Evolutionary conservation across 2,888 invertebrate genomes (phyloP).

Genomic region (Antitype chi): DNA sequence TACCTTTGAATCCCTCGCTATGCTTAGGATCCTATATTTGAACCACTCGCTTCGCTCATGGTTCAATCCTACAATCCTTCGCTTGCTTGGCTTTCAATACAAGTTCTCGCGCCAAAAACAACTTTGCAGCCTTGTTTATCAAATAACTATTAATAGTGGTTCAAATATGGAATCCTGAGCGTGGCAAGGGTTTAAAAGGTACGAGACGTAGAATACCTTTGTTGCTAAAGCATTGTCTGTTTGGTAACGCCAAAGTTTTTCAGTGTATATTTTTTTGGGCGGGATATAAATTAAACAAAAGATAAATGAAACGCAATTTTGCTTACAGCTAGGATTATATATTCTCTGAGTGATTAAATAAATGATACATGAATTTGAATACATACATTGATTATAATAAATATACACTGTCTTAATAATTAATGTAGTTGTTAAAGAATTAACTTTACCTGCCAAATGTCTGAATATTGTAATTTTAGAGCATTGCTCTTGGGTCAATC

Average conservation of each 20-base stretch:
- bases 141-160: no score
- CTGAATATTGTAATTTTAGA: not conserved
- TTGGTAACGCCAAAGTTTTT: not conserved
- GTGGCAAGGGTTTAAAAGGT: no score
- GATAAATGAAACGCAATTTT: conserved; percentile 52
- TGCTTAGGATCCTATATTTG: no score
- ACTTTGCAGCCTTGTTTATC: no score
- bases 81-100: no score
- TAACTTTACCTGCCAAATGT: conserved; percentile 33
- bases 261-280: not conserved
- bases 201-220: no score
- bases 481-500: not conserved
- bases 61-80: no score
- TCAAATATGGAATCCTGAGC: no score
- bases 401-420: not conserved
- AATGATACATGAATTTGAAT: conserved; percentile 28
- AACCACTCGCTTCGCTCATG: no score
- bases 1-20: no score
- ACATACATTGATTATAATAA: not conserved
- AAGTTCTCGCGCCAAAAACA: no score
- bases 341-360: conserved; percentile 43
- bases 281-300: not conserved
- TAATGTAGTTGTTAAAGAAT: not conserved
- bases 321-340: conserved; percentile 40
- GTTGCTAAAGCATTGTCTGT: not conserved